A percentile compares a stretch with the other conserved stretches of the same genome.
phyloP scores from a whole-genome alignment of 2,797 vertebrate species.

The Neomorphus geoffroyi region DNA sequence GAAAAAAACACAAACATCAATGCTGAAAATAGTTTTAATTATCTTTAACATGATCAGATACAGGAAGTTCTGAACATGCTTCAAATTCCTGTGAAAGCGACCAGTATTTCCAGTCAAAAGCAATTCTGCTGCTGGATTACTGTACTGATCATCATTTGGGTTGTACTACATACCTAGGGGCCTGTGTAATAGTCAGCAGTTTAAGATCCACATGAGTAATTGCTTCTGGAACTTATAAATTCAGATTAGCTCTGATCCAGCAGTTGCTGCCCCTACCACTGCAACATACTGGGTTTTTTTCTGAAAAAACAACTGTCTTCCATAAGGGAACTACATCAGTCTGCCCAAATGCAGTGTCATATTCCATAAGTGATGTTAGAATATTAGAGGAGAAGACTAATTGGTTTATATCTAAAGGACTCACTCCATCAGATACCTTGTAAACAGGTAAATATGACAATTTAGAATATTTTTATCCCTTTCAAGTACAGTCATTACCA shows the following conservation, averaged over 20 bases:
- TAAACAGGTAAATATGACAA: neutral
- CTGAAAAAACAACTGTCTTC: accelerated
- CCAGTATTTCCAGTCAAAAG: neutral
- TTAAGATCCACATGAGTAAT: neutral
- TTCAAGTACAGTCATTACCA: neutral
- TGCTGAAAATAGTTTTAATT: neutral
- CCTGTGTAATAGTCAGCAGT: neutral
- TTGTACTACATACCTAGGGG: neutral
- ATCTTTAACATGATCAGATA: neutral
- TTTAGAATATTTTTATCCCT: neutral
- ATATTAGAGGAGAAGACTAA: neutral
- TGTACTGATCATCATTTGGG: neutral
- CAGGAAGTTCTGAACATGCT: neutral
- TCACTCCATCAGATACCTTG: neutral
- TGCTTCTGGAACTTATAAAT: neutral
- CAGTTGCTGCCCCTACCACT: neutral
- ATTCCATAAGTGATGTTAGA: neutral
- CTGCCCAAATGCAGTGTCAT: neutral
- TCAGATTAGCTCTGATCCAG: neutral
- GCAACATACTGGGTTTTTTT: neutral
- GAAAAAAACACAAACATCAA: neutral
- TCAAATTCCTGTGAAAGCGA: neutral
- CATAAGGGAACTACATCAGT: neutral
- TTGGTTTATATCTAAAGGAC: neutral
- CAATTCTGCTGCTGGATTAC: neutral